Evolutionary conservation across 1,140 invertebrate species (phyloP).

Genomic region (Aphis gossypii): DNA sequence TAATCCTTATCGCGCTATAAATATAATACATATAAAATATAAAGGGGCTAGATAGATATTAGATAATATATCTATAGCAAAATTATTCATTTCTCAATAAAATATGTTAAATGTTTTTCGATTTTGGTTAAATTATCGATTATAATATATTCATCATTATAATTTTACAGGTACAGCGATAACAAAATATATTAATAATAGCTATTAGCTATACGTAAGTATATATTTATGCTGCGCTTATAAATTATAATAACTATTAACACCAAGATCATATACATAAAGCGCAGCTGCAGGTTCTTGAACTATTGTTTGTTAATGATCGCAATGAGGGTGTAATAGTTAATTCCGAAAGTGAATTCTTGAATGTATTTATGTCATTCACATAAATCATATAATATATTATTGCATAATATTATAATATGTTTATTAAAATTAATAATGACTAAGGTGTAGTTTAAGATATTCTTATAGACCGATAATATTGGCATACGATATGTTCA

Average conservation of each 20-base stretch:
- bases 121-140: not conserved
- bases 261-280: not conserved
- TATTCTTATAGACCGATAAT: not conserved
- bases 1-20: no score
- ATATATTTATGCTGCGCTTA: not conserved
- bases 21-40: not conserved
- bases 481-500: not conserved
- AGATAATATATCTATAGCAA: not conserved
- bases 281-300: not conserved
- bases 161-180: not conserved
- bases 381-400: not conserved
- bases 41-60: no score
- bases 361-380: not conserved
- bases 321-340: not conserved
- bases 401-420: not conserved
- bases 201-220: not conserved
- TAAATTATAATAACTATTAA: not conserved
- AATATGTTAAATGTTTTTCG: not conserved
- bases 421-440: not conserved
- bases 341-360: not conserved
- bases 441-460: not conserved
- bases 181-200: not conserved
- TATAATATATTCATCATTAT: not conserved
- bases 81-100: not conserved
- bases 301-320: constrained; percentile 17